Conservation (phyloP, 1,140 invertebrate species). For the Nylanderia fulva region DNA sequence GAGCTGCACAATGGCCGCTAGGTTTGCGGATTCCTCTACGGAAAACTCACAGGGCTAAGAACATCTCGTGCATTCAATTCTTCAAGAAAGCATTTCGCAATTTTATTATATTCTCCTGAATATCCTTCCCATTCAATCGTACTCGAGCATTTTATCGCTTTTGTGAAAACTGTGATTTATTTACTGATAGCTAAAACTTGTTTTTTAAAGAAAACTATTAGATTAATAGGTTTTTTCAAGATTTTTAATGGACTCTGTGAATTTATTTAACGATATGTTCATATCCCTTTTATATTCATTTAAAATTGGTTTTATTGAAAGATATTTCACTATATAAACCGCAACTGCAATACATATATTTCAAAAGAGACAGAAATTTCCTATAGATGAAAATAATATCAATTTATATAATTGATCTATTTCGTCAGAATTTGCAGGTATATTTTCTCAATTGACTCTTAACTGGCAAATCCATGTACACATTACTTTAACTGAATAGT, state of each 20-base stretch:
- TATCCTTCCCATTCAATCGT: neutral
- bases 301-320: neutral
- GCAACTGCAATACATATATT: neutral
- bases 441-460: neutral
- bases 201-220: neutral
- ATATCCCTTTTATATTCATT: neutral
- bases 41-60: neutral
- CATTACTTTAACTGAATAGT: neutral
- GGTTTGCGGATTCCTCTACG: neutral
- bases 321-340: neutral
- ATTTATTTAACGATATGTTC: neutral
- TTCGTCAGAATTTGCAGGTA: neutral
- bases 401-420: neutral
- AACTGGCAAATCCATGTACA: neutral
- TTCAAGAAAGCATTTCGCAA: neutral
- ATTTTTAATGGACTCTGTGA: neutral
- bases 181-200: neutral
- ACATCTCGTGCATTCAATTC: neutral
- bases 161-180: neutral
- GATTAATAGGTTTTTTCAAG: neutral
- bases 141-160: neutral
- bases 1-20: slow-evolving; percentile 5
- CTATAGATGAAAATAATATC: neutral
- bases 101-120: neutral
- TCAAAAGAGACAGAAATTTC: neutral